Conservation (phyloP, 2,113 vertebrate genomes). For the Kryptolebias marmoratus region DNA sequence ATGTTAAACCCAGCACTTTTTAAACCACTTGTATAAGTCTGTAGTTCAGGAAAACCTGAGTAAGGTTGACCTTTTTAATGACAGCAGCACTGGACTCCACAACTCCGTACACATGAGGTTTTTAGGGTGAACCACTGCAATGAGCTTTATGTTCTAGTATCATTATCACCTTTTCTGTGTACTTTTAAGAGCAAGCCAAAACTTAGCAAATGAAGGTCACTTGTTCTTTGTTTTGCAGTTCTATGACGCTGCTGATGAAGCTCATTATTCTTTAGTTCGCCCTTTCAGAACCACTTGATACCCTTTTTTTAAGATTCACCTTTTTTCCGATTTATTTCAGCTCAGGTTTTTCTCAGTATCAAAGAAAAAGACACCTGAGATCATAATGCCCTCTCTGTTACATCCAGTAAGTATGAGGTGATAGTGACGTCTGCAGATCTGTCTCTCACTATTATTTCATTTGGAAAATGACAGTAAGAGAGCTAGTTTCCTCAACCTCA, state of each 20-base stretch:
- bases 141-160: no score
- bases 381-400: constrained; percentile 14
- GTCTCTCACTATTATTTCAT: constrained; percentile 40
- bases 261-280: background rate
- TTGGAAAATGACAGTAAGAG: constrained; percentile 32
- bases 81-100: background rate
- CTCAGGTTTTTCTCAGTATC: background rate
- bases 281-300: background rate
- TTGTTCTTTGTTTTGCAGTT: background rate
- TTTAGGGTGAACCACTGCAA: no score
- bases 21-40: background rate
- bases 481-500: constrained; percentile 30
- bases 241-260: background rate
- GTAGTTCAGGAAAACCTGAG: background rate
- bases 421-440: constrained; percentile 4
- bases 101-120: background rate
- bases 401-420: constrained; percentile 11
- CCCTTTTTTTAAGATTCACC: background rate
- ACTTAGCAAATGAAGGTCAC: background rate
- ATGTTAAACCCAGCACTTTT: background rate
- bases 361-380: background rate
- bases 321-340: background rate
- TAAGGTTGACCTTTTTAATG: background rate
- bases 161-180: no score
- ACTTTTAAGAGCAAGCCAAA: background rate